Evolutionary conservation across 2,113 vertebrate species (phyloP).

Genomic region (Aleadryas rufinucha): DNA sequence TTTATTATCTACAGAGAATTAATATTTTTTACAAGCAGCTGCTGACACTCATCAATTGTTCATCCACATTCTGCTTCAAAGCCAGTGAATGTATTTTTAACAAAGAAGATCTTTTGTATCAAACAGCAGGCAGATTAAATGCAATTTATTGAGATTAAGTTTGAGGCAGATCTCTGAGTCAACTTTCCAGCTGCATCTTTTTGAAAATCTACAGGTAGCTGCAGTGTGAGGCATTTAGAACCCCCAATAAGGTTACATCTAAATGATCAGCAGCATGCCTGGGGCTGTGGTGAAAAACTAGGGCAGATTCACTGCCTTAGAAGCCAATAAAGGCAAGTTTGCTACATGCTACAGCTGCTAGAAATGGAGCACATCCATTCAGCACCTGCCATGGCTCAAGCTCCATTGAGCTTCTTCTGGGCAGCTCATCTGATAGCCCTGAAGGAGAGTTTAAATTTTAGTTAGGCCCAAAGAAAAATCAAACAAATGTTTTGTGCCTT

Average conservation of each 20-base stretch:
- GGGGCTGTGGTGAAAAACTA: neutral
- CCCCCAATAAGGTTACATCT: neutral
- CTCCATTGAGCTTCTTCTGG: neutral
- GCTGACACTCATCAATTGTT: neutral
- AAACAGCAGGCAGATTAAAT: neutral
- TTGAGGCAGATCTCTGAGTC: neutral
- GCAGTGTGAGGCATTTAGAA: neutral
- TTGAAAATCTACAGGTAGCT: neutral
- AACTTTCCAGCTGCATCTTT: neutral
- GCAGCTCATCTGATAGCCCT: neutral
- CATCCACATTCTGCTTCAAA: neutral
- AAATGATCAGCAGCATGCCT: neutral
- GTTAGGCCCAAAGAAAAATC: neutral
- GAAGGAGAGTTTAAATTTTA: slow-evolving; percentile 1
- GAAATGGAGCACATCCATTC: neutral
- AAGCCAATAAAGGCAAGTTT: neutral
- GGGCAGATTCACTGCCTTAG: neutral
- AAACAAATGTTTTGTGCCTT: neutral
- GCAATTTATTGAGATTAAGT: neutral
- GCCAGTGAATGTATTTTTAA: neutral
- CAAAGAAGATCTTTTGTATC: neutral
- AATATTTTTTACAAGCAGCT: neutral
- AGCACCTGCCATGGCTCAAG: neutral
- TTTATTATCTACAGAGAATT: neutral
- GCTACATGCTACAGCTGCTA: neutral